Evolutionary conservation across 2,888 invertebrate genomes (phyloP).

Genomic region (Drosophila subquinaria): DNA sequence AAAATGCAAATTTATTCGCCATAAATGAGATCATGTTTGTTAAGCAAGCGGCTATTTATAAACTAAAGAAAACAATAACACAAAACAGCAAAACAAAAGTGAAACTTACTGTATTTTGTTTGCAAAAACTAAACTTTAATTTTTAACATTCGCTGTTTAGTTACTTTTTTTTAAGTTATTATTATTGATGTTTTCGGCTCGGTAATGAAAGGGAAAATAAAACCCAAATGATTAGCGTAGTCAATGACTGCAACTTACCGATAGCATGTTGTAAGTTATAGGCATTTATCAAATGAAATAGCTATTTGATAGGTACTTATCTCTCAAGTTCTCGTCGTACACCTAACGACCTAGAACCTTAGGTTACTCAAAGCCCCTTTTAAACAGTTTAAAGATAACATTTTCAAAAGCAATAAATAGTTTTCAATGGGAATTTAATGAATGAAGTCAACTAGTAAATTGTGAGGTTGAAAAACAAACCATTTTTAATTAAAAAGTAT

Average conservation of each 20-base stretch:
- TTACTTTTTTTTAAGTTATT: conserved; percentile 6
- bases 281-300: conserved; percentile 20
- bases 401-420: conserved; percentile 3
- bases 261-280: conserved; percentile 6
- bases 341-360: conserved; percentile 37
- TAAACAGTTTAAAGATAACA: conserved; percentile 4
- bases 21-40: conserved; percentile 75
- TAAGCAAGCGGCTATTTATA: conserved; percentile 58
- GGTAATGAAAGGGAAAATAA: conserved; percentile 16
- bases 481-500: conserved; percentile 25
- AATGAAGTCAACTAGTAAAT: conserved; percentile 10
- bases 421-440: conserved; percentile 11
- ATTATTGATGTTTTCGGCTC: conserved; percentile 11
- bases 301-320: conserved; percentile 23
- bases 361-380: conserved; percentile 5
- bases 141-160: conserved; percentile 12
- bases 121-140: neutral
- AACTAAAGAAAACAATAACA: conserved; percentile 26
- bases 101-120: conserved; percentile 30
- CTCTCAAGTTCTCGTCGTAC: conserved; percentile 10
- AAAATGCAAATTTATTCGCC: conserved; percentile 57
- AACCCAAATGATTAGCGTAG: conserved; percentile 13
- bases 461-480: neutral
- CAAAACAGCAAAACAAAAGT: conserved; percentile 44
- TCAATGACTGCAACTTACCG: conserved; percentile 13